Conservation (phyloP, 2,888 invertebrate genomes). For the Acleris sparsana region DNA sequence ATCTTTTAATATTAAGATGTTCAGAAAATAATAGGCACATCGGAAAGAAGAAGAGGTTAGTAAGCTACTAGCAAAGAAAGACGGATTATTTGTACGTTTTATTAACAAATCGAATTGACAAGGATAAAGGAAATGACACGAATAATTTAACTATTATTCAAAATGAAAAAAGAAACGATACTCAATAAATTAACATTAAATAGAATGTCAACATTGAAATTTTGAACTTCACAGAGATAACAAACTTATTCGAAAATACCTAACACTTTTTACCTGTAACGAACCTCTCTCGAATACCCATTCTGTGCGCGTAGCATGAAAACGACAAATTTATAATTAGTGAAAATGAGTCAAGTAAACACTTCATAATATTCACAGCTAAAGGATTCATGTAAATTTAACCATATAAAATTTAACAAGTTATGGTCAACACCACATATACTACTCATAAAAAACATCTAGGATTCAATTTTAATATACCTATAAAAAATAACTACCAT, state of each 20-base stretch:
- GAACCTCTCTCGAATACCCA: conserved; percentile 75
- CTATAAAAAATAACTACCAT: conserved; percentile 49
- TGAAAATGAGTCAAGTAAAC: conserved; percentile 50
- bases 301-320: conserved; percentile 78
- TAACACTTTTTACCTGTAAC: conserved; percentile 70
- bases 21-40: too few relatives aligned
- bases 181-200: conserved; percentile 50
- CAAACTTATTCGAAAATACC: conserved; percentile 43
- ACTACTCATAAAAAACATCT: conserved; percentile 56
- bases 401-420: conserved; percentile 69
- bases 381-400: conserved; percentile 58
- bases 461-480: conserved; percentile 55
- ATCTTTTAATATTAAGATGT: too few relatives aligned
- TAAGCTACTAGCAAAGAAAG: conserved; percentile 61
- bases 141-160: conserved; percentile 65
- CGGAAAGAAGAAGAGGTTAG: conserved; percentile 17
- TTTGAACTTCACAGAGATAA: conserved; percentile 44
- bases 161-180: conserved; percentile 59
- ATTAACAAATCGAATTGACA: conserved; percentile 70
- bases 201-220: conserved; percentile 49
- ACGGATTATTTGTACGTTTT: conserved; percentile 59
- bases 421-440: conserved; percentile 67
- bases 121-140: conserved; percentile 63
- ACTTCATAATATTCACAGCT: conserved; percentile 55
- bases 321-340: conserved; percentile 56